Evolutionary conservation across 2,888 invertebrate genomes (phyloP).

Genomic region (Eilema depressum): DNA sequence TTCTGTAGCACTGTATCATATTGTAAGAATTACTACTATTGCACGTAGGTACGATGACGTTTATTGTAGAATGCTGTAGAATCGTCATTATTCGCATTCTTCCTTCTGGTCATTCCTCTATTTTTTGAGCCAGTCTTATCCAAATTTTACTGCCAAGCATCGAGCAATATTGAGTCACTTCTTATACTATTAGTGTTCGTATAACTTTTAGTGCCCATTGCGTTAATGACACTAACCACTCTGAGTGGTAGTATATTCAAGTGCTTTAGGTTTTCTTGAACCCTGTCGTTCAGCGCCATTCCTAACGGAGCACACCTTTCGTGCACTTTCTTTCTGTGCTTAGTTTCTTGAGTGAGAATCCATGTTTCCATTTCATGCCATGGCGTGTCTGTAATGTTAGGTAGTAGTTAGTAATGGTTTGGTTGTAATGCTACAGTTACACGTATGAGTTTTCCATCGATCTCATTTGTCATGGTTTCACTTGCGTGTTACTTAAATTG

Average conservation of each 20-base stretch:
- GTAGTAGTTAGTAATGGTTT: constrained; percentile 2
- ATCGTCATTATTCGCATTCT: not conserved
- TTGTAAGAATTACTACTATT: not conserved
- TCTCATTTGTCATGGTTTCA: constrained; percentile 13
- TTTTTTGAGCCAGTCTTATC: not conserved
- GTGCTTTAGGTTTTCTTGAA: not conserved
- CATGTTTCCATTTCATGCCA: not conserved
- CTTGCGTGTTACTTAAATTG: constrained; percentile 1
- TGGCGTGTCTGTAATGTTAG: not conserved
- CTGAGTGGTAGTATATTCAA: not conserved
- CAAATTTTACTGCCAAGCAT: not conserved
- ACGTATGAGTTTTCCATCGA: not conserved
- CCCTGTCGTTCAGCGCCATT: not conserved
- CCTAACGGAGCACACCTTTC: not conserved
- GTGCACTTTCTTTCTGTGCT: not conserved
- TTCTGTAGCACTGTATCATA: not conserved
- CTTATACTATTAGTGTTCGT: not conserved
- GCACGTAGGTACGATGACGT: not conserved
- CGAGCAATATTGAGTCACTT: not conserved
- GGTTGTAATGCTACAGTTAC: constrained; percentile 1
- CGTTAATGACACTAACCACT: not conserved
- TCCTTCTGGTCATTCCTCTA: not conserved
- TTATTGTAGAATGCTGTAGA: not conserved
- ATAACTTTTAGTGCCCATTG: not conserved
- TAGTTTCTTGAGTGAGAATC: not conserved